phyloP scores from a whole-genome alignment of 2,797 vertebrate species.

The Coregonus suidteri region DNA sequence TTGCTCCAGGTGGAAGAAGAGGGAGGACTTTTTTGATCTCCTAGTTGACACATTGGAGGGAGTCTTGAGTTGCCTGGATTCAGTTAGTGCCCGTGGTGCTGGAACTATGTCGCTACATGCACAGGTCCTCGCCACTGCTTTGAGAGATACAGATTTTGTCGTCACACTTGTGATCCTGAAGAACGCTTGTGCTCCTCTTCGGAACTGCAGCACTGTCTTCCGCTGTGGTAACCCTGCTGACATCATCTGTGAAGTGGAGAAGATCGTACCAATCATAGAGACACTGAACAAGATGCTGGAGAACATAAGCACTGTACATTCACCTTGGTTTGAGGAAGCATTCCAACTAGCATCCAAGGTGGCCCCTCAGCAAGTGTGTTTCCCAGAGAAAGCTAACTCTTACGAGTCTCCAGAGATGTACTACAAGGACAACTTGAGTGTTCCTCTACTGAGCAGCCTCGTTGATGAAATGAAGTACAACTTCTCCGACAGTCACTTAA shows the following conservation, averaged over 20 bases:
- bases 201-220: constrained; percentile 94
- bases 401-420: constrained; percentile 86
- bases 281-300: constrained; percentile 88
- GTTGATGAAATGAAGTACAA: constrained; percentile 91
- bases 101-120: constrained; percentile 80
- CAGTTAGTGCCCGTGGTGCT: constrained; percentile 74
- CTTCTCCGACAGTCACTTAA: constrained; percentile 90
- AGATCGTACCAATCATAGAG: constrained; percentile 86
- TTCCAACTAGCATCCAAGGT: constrained; percentile 86
- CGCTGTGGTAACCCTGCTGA: constrained; percentile 93
- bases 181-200: constrained; percentile 87
- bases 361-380: constrained; percentile 75
- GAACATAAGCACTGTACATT: constrained; percentile 87
- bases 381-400: constrained; percentile 82
- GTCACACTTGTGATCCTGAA: constrained; percentile 89
- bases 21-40: constrained; percentile 92
- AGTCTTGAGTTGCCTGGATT: constrained; percentile 87
- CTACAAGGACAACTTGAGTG: constrained; percentile 86
- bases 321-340: constrained; percentile 93
- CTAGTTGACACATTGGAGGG: constrained; percentile 89
- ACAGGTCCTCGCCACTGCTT: constrained; percentile 81
- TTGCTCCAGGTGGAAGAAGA: constrained; percentile 88
- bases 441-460: constrained; percentile 85
- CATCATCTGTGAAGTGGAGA: constrained; percentile 92
- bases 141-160: constrained; percentile 90